These are phyloP conservation scores for Drosophila mayri DNA, from an alignment of 1,140 invertebrate species.

Conservation along the genomic window DNA sequence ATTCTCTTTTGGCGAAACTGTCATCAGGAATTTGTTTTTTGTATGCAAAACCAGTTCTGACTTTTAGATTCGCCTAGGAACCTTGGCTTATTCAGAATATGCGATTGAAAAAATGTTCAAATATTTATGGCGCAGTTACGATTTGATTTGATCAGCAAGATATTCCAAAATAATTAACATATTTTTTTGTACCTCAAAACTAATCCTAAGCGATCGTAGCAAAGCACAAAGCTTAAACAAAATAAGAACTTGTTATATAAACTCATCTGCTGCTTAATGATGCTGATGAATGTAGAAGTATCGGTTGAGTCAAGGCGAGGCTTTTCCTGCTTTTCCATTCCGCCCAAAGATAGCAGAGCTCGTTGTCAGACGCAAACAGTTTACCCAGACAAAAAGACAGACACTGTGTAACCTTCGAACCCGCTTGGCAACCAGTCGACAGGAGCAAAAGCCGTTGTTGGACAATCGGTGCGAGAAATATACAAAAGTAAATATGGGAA, in stretches of 20 bases:
- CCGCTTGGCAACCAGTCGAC: constrained; percentile 41
- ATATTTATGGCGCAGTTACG: constrained; percentile 17
- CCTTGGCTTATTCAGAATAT: constrained; percentile 34
- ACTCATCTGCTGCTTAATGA: constrained; percentile 51
- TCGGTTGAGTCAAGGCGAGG: constrained; percentile 10
- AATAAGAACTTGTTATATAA: not conserved
- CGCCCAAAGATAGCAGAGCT: constrained; percentile 17
- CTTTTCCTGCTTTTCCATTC: constrained; percentile 20
- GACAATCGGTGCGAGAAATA: constrained; percentile 53
- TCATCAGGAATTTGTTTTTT: constrained; percentile 44
- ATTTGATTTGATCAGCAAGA: not conserved
- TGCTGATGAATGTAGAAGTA: constrained; percentile 29
- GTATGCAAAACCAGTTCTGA: constrained; percentile 55
- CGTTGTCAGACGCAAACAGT: constrained; percentile 53
- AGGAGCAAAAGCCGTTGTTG: constrained; percentile 14
- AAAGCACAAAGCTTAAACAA: not conserved
- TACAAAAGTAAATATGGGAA: constrained; percentile 75
- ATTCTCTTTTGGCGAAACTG: constrained; percentile 47
- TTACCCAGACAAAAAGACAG: constrained; percentile 43
- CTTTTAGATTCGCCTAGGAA: constrained; percentile 37
- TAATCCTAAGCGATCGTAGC: not conserved
- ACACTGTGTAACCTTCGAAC: constrained; percentile 64
- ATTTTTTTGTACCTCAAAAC: not conserved
- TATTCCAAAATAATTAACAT: constrained; percentile 12
- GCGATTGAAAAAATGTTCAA: constrained; percentile 12